Evolutionary conservation across 2,797 vertebrate genomes (phyloP).

Genomic region (Dipus sagitta): DNA sequence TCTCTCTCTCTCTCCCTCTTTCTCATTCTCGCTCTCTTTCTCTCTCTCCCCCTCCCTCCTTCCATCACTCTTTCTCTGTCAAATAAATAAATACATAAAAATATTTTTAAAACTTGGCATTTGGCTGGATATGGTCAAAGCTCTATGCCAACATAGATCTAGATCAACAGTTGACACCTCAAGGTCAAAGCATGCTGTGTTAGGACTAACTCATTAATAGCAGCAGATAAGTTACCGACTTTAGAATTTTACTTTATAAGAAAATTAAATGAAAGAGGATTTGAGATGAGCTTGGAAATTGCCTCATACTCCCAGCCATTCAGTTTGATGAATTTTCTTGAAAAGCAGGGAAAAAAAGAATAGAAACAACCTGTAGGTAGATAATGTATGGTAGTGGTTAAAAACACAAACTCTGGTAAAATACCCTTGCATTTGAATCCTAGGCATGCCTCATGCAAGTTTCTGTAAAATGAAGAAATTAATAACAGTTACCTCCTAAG

Average conservation of each 20-base stretch:
- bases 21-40: too few relatives aligned
- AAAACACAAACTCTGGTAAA: neutral
- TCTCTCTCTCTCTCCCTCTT: too few relatives aligned
- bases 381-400: neutral
- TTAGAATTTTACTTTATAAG: conserved; percentile 25
- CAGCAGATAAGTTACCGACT: neutral
- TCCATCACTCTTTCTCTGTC: too few relatives aligned
- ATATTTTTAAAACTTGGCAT: too few relatives aligned
- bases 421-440: neutral
- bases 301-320: neutral
- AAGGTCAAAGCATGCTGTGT: neutral
- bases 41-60: too few relatives aligned
- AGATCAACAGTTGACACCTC: neutral
- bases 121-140: neutral
- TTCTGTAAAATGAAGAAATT: conserved; percentile 41
- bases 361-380: neutral
- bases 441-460: neutral
- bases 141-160: neutral
- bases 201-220: neutral
- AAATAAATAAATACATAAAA: too few relatives aligned
- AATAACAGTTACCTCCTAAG: neutral
- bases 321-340: neutral
- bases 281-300: neutral
- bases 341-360: neutral
- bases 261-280: conserved; percentile 1